Evolutionary conservation across 2,888 invertebrate genomes (phyloP), one percentile per base, ranked within the genome.

Genomic region (Heliconius ismenius): DNA sequence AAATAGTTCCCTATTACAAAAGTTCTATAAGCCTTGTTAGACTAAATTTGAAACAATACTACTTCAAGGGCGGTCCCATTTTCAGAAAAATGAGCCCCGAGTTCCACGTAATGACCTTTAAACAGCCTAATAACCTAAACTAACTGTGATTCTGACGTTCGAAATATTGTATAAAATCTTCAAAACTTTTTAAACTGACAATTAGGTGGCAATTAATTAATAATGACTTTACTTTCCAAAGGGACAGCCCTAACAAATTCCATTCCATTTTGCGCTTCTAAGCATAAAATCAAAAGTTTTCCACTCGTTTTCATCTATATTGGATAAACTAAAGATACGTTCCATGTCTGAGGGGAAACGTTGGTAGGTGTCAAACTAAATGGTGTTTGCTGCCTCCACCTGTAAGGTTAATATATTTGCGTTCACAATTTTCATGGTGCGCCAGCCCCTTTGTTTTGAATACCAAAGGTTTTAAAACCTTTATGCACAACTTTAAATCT

Each of bases 241-340:
- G 15, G 3, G 15, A 18, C 67, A 39, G 7, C n/a, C 67, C 67
- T 43, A 24, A 24, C 9, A 15, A 67, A 10, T 43, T 24, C 15
- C 39, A 10, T 43, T 24, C 15, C 39, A 67, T 67, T 67, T 67
- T 15, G 39, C 24, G 39, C 67, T 15, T 43, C 24, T 39, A 26
- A 39, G 24, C 67, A 24, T 67, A 67, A 39, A 67, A 67, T 39
- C 39, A 39, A 77, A 74, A 74, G 43, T 67, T 73, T 69, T 78
- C 49, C 7, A 73, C 60, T 75, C 67, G 43, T 67, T 78, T 60
- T 69, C 43, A 67, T 68, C n/a, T 72, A 67, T 72, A 75, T 73
- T 63, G 49, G 60, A 62, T 75, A 73, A 75, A 75, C 75, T 78
- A 62, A 75, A 73, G 72, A 75, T 70, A 74, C 74, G 39, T 74